Conservation (phyloP, 2,888 invertebrate genomes). For the Noctua pronuba region DNA sequence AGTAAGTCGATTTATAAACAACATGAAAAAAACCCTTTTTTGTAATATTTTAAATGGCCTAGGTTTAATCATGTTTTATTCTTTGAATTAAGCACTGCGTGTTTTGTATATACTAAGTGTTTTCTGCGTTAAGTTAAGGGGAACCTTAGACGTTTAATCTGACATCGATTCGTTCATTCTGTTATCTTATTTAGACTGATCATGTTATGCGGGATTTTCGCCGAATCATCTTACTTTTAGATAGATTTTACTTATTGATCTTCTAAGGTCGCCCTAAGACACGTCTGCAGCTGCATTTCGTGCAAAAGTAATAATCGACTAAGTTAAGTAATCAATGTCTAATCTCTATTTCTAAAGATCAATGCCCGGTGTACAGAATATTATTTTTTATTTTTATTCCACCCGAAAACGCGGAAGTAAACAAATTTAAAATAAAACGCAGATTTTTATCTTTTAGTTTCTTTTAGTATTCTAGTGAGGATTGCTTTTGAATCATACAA, state of each 20-base stretch:
- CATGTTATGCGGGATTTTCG: background rate
- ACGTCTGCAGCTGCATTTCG: background rate
- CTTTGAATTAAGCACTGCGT: background rate
- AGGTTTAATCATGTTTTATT: background rate
- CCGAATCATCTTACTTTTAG: too few relatives aligned
- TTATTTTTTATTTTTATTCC: background rate
- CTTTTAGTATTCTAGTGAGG: background rate
- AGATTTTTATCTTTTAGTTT: background rate
- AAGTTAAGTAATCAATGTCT: background rate
- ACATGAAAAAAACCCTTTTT: background rate
- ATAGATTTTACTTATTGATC: too few relatives aligned
- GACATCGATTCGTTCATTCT: background rate
- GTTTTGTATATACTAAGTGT: background rate
- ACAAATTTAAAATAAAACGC: background rate
- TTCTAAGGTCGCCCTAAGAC: background rate
- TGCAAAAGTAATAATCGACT: constrained; percentile 19
- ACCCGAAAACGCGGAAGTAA: constrained; percentile 19
- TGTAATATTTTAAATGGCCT: background rate
- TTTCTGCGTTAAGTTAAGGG: background rate
- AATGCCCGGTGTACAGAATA: constrained; percentile 19
- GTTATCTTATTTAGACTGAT: background rate
- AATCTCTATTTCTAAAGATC: constrained; percentile 30
- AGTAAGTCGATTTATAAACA: constrained; percentile 48
- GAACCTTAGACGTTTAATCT: background rate
- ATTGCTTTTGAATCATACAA: background rate